These are phyloP conservation scores for Stenoptilia bipunctidactyla DNA, from an alignment of 2,888 invertebrate genomes.

Conservation along the genomic window DNA sequence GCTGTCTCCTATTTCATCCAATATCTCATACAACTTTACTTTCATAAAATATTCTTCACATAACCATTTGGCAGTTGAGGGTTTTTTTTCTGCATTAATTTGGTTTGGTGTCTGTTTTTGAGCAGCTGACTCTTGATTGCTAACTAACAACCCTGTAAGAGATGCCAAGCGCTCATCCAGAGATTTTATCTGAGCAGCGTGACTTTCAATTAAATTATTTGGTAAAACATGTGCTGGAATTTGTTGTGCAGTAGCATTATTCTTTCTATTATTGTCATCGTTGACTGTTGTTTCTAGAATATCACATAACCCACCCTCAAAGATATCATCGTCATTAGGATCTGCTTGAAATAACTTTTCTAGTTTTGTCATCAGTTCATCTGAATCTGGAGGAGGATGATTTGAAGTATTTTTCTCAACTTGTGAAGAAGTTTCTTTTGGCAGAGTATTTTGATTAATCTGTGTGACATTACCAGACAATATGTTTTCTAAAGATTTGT, in stretches of 20 bases:
- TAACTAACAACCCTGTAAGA: conserved; percentile 33
- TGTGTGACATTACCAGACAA: background rate
- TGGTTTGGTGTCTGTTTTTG: conserved; percentile 19
- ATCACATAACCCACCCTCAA: conserved; percentile 39
- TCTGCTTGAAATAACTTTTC: conserved; percentile 56
- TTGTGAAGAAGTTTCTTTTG: background rate
- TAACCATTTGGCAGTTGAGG: conserved; percentile 40
- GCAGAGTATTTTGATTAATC: no score
- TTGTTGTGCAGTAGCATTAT: conserved; percentile 13
- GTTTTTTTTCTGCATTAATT: no score
- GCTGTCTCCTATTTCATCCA: conserved; percentile 49
- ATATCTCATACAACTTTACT: conserved; percentile 39
- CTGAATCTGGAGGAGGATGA: conserved; percentile 25
- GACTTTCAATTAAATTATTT: conserved; percentile 28
- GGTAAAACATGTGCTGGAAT: conserved; percentile 10
- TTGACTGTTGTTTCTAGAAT: conserved; percentile 21
- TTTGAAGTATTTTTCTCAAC: background rate
- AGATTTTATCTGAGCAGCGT: conserved; percentile 38
- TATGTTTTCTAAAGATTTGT: background rate
- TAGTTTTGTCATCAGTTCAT: conserved; percentile 48
- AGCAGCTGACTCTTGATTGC: conserved; percentile 22
- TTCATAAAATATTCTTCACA: conserved; percentile 60
- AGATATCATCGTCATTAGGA: conserved; percentile 52
- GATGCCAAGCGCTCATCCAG: conserved; percentile 46
- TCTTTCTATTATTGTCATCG: conserved; percentile 21